Evolutionary conservation across 2,888 invertebrate species (phyloP).

Genomic region (Pandemis cinnamomeana): DNA sequence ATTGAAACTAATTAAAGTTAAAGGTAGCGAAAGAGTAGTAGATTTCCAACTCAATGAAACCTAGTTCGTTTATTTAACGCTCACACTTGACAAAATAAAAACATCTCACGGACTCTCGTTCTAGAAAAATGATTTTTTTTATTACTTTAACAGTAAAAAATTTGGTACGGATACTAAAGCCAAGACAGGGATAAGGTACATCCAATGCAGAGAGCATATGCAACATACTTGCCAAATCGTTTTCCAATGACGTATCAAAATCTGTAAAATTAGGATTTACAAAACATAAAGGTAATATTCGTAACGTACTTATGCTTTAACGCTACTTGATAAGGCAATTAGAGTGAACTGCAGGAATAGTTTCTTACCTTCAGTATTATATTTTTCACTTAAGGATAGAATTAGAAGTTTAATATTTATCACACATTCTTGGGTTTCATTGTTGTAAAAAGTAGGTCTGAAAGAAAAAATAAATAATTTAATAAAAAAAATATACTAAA

Average conservation of each 20-base stretch:
- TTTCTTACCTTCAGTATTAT: slow-evolving; percentile 32
- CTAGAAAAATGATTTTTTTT: not conserved
- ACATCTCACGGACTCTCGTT: not conserved
- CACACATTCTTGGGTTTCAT: slow-evolving; percentile 4
- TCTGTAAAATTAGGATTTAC: slow-evolving; percentile 46
- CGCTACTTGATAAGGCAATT: not conserved
- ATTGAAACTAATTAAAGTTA: not conserved
- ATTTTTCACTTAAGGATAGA: slow-evolving; percentile 20
- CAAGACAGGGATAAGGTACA: not conserved
- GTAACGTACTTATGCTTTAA: too few species aligned
- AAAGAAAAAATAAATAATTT: not conserved
- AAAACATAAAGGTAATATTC: not conserved
- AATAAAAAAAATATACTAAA: too few species aligned
- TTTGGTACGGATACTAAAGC: slow-evolving; percentile 3
- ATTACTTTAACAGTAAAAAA: not conserved
- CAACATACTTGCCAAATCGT: slow-evolving; percentile 55
- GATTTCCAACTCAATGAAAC: not conserved
- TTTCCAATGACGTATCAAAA: slow-evolving; percentile 44
- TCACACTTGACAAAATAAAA: not conserved
- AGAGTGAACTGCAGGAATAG: not conserved
- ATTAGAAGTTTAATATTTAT: slow-evolving; percentile 22
- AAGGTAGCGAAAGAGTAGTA: not conserved
- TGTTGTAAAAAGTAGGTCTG: slow-evolving; percentile 26
- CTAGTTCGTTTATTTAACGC: not conserved
- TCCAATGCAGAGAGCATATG: slow-evolving; percentile 10